Evolutionary conservation across 2,888 invertebrate genomes (phyloP), one percentile per base, ranked within the genome.

Genomic region (Cheilosia urbana): DNA sequence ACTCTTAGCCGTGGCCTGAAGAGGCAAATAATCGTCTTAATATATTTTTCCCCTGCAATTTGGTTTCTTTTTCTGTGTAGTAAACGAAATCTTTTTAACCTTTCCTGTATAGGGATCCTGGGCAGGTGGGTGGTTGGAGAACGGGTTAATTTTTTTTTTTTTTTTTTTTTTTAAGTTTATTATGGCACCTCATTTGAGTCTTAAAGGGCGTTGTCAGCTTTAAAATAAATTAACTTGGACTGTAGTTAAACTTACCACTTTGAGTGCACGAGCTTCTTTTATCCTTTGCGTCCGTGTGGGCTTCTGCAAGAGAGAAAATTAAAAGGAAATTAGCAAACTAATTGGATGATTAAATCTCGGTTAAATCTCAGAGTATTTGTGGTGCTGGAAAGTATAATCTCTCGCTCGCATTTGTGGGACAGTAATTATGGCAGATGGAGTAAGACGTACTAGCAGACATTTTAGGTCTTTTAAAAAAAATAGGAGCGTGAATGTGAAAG

Each of bases 1-100:
- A 21, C 55, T 66, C 57, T 49, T 63, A 63, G 47, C 49, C 55
- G 13, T 57, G 53, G 55, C 55, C 63, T 19, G 37, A 49, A 49
- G 66, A 60, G 42, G 51, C 17, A 51, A 51, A 53, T 77, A 77
- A 68, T 60, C 53, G 34, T 45, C 76, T 60, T 76, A 40, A 72
- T 42, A 40, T 15, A 34, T 57, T 21, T 34, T 21, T 37, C 0
- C 24, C 37, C 13, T 13, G 4, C 37, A 37, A 37, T 37, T 37
- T 37, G 13, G 37, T 37, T 13, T 60, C 42, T 24, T 40, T 9
- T 45, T 42, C 9, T 42, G 11, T 3, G 9, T 7, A 19, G 9
- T 6, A n/a, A 60, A 42, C 27, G 1, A 27, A 9, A n/a, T 58
- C 53, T 27, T 19, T 62, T 42, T 13, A n/a, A n/a, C 21, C n/a